These are phyloP conservation scores for Helicoverpa assulta DNA, from an alignment of 2,888 invertebrate genomes.

Conservation along the genomic window DNA sequence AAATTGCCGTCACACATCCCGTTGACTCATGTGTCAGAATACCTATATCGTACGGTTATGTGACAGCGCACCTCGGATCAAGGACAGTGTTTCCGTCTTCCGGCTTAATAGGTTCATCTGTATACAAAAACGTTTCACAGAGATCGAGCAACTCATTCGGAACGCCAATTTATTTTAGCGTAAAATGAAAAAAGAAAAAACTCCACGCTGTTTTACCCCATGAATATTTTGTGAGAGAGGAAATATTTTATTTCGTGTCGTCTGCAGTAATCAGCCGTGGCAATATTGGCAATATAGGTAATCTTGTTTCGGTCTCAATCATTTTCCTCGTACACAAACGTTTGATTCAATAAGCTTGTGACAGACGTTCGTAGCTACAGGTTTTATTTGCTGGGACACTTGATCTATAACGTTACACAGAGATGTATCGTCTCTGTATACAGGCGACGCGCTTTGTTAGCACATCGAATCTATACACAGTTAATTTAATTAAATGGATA, in stretches of 20 bases:
- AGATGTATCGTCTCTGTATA: not conserved
- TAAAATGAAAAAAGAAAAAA: conserved; percentile 40
- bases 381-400: conserved; percentile 36
- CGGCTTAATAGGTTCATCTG: conserved; percentile 50
- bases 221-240: conserved; percentile 49
- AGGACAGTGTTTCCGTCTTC: conserved; percentile 71
- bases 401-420: conserved; percentile 15
- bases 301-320: conserved; percentile 64
- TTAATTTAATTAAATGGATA: conserved; percentile 9
- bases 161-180: conserved; percentile 53
- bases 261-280: conserved; percentile 57
- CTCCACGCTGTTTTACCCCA: conserved; percentile 25
- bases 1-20: conserved; percentile 61
- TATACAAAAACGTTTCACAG: conserved; percentile 51
- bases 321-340: conserved; percentile 55
- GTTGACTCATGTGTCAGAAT: conserved; percentile 67
- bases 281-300: conserved; percentile 65
- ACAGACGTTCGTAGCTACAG: conserved; percentile 32
- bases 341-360: conserved; percentile 62
- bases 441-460: conserved; percentile 3
- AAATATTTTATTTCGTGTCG: conserved; percentile 53
- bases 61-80: conserved; percentile 62
- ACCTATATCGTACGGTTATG: conserved; percentile 60
- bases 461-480: not conserved
- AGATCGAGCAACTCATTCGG: conserved; percentile 48